These are phyloP conservation scores for Clamator glandarius DNA, from an alignment of 2,797 vertebrate species.

Conservation along the genomic window DNA sequence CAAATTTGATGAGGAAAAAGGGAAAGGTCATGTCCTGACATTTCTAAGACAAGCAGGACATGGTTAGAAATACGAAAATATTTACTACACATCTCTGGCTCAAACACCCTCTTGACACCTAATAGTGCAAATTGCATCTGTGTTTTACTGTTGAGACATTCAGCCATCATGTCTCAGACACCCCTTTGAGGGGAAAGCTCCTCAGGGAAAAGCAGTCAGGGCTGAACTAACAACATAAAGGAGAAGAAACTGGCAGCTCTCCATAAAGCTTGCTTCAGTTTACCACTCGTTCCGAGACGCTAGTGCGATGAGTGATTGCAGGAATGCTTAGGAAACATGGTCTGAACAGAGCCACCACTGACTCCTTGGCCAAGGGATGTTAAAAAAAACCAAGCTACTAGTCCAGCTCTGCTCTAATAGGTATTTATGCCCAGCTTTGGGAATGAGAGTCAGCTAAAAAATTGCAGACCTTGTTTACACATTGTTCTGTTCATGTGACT, in stretches of 20 bases:
- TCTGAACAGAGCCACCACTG: not conserved
- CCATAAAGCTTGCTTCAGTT: constrained; percentile 21
- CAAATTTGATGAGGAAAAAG: not conserved
- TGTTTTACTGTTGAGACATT: not conserved
- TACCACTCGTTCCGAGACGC: constrained; percentile 23
- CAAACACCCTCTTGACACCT: not conserved
- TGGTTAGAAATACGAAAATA: not conserved
- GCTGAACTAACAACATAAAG: constrained; percentile 24
- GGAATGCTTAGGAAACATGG: not conserved
- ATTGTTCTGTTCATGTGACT: not conserved
- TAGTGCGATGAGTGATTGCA: not conserved
- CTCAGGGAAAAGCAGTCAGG: not conserved
- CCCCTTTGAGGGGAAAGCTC: constrained; percentile 13
- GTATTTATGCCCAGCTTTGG: not conserved
- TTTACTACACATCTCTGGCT: not conserved
- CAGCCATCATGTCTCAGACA: not conserved
- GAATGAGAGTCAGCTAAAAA: not conserved
- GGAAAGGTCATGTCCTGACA: not conserved
- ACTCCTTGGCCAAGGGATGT: not conserved
- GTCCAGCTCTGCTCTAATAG: not conserved
- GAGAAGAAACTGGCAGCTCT: constrained; percentile 13
- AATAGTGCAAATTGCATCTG: not conserved
- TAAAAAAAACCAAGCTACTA: not conserved
- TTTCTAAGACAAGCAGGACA: not conserved
- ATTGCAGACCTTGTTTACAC: not conserved